A percentile compares a stretch with the other conserved stretches of the same genome.
Evolutionary conservation across 2,797 vertebrate species (phyloP).

Genomic region (Scyliorhinus canicula): DNA sequence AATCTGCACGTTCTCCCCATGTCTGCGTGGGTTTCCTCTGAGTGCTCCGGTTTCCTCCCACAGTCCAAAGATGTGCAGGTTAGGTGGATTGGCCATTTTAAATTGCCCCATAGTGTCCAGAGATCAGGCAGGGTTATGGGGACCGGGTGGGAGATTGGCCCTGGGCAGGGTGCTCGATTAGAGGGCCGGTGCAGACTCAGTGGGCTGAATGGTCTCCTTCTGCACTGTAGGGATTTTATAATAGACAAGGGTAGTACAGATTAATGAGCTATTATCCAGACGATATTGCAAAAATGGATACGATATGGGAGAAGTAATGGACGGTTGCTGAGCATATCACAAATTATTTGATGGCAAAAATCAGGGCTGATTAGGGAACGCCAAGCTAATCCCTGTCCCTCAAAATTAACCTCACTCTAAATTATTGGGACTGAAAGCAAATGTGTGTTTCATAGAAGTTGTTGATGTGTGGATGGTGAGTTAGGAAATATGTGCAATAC

Average conservation of each 20-base stretch:
- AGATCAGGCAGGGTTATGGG: no score
- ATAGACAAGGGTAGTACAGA: background rate
- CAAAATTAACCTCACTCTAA: background rate
- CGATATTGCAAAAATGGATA: background rate
- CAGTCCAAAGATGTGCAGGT: no score
- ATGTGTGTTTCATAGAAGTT: background rate
- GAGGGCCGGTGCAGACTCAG: no score
- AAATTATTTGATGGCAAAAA: background rate
- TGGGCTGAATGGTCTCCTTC: no score
- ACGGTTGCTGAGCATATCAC: background rate
- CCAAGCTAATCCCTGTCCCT: background rate
- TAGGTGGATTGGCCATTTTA: no score
- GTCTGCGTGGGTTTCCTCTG: no score
- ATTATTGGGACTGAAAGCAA: background rate
- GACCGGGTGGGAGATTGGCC: no score
- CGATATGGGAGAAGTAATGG: background rate
- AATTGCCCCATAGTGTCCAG: no score
- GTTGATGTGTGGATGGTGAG: background rate
- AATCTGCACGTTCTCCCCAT: no score
- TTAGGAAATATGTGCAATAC: background rate
- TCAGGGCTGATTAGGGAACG: background rate
- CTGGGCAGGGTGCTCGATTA: no score
- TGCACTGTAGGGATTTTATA: no score
- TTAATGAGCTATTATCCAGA: background rate
- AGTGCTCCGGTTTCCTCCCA: no score